phyloP scores from a whole-genome alignment of 1,140 invertebrate species.

The Atopsyche davidsoni region DNA sequence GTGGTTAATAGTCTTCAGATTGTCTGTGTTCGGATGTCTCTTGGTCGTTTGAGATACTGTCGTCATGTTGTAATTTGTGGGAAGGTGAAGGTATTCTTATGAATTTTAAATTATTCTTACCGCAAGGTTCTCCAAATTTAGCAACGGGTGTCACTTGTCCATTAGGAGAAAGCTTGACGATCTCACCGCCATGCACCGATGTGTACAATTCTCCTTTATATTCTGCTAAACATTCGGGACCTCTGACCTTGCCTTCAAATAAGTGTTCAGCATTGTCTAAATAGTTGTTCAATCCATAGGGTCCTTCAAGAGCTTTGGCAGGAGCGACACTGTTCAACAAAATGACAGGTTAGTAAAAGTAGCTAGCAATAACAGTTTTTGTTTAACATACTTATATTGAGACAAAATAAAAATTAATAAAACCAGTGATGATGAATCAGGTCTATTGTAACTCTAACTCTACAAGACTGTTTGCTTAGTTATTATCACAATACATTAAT shows the following conservation, averaged over 20 bases:
- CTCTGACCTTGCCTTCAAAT: slow-evolving; percentile 56
- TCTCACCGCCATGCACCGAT: slow-evolving; percentile 59
- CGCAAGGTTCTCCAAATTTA: slow-evolving; percentile 71
- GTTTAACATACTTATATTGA: slow-evolving; percentile 9
- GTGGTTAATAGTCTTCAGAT: no score
- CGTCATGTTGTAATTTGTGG: no score
- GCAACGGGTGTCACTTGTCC: slow-evolving; percentile 50
- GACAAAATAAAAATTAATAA: slow-evolving; percentile 9
- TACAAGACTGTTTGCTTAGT: no score
- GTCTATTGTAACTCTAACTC: no score
- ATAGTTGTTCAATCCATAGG: slow-evolving; percentile 53
- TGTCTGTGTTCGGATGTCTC: no score
- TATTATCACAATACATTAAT: no score
- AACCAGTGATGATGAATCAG: no score
- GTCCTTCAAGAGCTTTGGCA: slow-evolving; percentile 48
- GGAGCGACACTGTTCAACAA: slow-evolving; percentile 43
- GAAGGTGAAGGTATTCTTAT: not conserved
- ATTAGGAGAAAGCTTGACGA: slow-evolving; percentile 59
- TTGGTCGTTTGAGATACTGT: no score
- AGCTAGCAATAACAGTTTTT: slow-evolving; percentile 24
- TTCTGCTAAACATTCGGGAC: slow-evolving; percentile 66
- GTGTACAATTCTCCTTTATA: slow-evolving; percentile 66
- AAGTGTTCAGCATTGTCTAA: slow-evolving; percentile 59
- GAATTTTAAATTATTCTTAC: slow-evolving; percentile 41
- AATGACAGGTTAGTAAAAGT: not conserved